Base-by-base conservation (phyloP, 2,797 vertebrate genomes). In the Helostoma temminkii region DNA sequence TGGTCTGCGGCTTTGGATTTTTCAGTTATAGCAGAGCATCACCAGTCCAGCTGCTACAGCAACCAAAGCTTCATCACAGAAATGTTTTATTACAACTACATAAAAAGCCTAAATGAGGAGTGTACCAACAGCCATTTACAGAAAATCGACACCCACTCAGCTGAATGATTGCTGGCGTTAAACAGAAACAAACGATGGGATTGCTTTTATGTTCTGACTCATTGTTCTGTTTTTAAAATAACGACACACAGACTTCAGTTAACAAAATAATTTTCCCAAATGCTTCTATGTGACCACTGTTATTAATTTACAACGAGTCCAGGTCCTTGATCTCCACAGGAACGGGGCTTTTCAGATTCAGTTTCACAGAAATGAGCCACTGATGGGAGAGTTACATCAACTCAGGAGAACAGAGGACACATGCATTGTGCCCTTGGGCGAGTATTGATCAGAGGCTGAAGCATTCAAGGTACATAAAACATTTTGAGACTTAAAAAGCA, bases 51-150 rank as follows among this genome's bases (percentile, higher is more conserved):
- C 42, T 70, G 61, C 65, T 21, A 47, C 41, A 30, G 59, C 77
- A n/a, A 75, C 67, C 52, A 22, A 28, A 42, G 19, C 9, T n/a
- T 61, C 49, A 12, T n/a, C 43, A 39, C 25, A n/a, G 12, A 28
- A 30, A 30, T 67, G 50, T 61, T 74, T 66, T 18, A 28, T 7
- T 2, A 39, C 62, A 74, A 73, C 76, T 78, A 73, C 9, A 57
- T 74, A 58, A 83, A 83, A 83, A 80, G 73, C 73, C 63, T 36
- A 16, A 87, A 81, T 39, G 56, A 69, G 30, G 39, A 73, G 61
- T 43, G 66, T 10, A 69, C 22, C 47, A 56, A 59, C 24, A 1
- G n/a, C 12, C 49, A 19, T 65, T 75, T 80, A 74, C 52, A 54
- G 21, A 48, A 70, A 76, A 80, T 46, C 48, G 56, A 76, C 63